Evolutionary conservation across 2,797 vertebrate species (phyloP), one percentile per base, ranked within the genome.

Genomic region (Synaphobranchus kaupii): DNA sequence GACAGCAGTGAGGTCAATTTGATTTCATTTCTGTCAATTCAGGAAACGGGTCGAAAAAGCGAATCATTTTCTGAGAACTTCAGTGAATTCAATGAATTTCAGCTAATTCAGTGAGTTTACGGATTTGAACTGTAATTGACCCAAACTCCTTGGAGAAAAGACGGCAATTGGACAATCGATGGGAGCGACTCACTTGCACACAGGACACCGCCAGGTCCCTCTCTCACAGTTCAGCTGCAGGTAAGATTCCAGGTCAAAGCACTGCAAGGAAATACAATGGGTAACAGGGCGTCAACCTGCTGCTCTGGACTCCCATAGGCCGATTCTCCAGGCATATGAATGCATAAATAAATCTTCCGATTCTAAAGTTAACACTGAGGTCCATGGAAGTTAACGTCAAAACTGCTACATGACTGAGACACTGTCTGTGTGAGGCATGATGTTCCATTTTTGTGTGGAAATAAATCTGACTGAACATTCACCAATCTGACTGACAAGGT

Each of bases 221-320:
- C 98, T 93, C 92, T 99, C 98, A 63, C 98, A 99, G 91, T 99
- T 99, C 28, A 99, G 96, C 92, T 99, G 98, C 92, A 99, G 91
- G 87, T 99, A 99, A 0, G 98, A 99, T 93, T 99, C 98, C 92
- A 99, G 94, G 90, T 99, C 98, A 0, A 99, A 99, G 91, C 98
- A 99, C 98, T 99, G 20, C 54, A 17, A 15, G 0, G 0, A 22
- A 85, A 90, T 7, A 76, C 20, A 90, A 0, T 7, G 15, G 47
- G 9, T 44, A 39, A 44, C 1, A 17, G 0, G 0, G 20, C 8
- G 28, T 9, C n/a, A 34, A 76, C 73, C 73, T 44, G 39, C 34
- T 76, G 73, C 73, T 22, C 68, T 31, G 9, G 15, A 54, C 52
- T 54, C 52, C 52, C 10, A 54, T 54, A 54, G 52, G 52, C 52